Evolutionary conservation across 1,140 invertebrate species (phyloP), one percentile per base, ranked within the genome.

Genomic region (Drosophila leontia): DNA sequence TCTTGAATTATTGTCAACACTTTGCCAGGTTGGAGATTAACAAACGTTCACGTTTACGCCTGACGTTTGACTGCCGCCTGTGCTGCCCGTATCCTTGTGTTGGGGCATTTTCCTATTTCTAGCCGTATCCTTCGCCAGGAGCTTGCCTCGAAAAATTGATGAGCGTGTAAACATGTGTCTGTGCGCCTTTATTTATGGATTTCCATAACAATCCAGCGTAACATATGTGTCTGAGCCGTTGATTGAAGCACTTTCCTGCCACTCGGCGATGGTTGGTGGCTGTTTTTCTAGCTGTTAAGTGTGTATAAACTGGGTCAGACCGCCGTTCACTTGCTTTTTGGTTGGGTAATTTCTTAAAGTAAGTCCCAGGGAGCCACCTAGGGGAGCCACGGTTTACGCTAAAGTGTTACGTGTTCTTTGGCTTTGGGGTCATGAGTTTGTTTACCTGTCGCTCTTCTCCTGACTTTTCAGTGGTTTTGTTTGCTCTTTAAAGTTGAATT

Each of bases 81-180:
- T 42, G 15, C 48, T 50, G 48, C 8, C 26, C 29, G n/a, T 29
- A 17, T 7, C 39, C 37, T 56, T 17, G 32, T 17, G 32, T 42
- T 48, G 44, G 41, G 8, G 44, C 50, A 19, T 45, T 47, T 23
- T 62, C 69, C 53, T 32, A 35, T 17, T 67, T 29, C 41, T 55
- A 29, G 29, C 13, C 53, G 12, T 55, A 61, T 55, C 19, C 78
- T 48, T 48, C 51, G n/a, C 45, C 45, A 51, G 19, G 19, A 26
- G 35, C 58, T 83, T 48, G 69, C 53, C 68, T 47, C 35, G 61
- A 75, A 80, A 84, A 88, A 88, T 88, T 88, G 84, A 88, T 90
- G 84, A 88, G 84, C 84, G 56, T 84, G 84, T 88, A 88, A 88
- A 88, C 84, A 90, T 88, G 81, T 88, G 84, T 90, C 80, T 84